A percentile compares a stretch with the other conserved stretches of the same genome.
These are phyloP conservation scores for Semicossyphus pulcher DNA, from an alignment of 2,113 vertebrate genomes.

Conservation along the genomic window DNA sequence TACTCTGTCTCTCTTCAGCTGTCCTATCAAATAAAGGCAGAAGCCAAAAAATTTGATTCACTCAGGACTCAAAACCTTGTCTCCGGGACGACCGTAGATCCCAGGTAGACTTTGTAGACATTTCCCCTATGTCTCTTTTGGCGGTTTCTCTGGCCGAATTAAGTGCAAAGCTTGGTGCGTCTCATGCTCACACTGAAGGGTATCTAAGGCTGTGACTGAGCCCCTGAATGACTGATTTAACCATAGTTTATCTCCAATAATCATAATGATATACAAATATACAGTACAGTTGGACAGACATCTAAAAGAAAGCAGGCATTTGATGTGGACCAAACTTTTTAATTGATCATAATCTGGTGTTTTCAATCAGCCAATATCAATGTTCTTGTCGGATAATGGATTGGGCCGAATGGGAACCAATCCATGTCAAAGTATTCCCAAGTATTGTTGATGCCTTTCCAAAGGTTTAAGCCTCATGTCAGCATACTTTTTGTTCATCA, in stretches of 20 bases:
- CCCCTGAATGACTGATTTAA: too few species aligned
- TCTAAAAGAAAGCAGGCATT: not conserved
- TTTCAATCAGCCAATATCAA: not conserved
- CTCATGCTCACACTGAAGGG: not conserved
- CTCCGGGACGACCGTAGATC: too few species aligned
- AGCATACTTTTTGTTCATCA: not conserved
- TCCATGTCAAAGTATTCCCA: not conserved
- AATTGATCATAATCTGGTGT: not conserved
- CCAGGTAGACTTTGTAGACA: too few species aligned
- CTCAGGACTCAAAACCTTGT: not conserved
- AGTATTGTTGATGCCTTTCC: not conserved
- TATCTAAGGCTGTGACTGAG: not conserved
- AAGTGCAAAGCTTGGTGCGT: not conserved
- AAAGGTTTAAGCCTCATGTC: not conserved
- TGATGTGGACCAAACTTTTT: too few species aligned
- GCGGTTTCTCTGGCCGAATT: not conserved
- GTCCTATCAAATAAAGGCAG: too few species aligned
- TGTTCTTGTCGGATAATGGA: not conserved
- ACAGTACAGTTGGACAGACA: not conserved
- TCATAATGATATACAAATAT: not conserved
- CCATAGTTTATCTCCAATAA: conserved; percentile 5
- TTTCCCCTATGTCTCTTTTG: not conserved
- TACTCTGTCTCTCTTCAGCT: too few species aligned
- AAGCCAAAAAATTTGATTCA: too few species aligned
- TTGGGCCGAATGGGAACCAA: not conserved